Conservation (phyloP, 2,797 vertebrate genomes). For the Amblyopsis hoosieri region DNA sequence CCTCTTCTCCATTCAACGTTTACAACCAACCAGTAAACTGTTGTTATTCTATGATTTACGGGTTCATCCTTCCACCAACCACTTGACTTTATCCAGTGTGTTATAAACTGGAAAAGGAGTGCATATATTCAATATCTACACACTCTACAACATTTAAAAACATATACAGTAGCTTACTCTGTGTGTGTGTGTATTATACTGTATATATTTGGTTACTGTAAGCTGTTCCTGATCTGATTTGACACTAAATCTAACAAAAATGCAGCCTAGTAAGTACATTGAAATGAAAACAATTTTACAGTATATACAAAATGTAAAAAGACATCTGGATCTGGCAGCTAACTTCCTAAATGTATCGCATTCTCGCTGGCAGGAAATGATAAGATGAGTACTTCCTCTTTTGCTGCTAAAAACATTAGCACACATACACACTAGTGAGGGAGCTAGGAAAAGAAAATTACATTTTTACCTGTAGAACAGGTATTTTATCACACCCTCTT, state of each 20-base stretch:
- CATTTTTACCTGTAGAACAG: constrained; percentile 37
- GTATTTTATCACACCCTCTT: constrained; percentile 39
- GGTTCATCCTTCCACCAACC: no score
- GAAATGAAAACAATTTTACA: background rate
- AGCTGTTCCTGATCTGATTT: background rate
- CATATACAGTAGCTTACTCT: no score
- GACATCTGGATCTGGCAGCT: constrained; percentile 16
- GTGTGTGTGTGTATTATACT: no score
- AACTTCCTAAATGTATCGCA: background rate
- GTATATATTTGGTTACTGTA: no score
- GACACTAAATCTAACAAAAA: background rate
- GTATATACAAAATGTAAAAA: constrained; percentile 12
- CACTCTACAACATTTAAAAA: no score
- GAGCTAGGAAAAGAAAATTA: background rate
- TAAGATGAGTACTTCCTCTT: constrained; percentile 35
- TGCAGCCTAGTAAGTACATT: background rate
- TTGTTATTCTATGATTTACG: no score
- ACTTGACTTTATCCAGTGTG: no score
- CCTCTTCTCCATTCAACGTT: no score
- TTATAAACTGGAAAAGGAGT: no score
- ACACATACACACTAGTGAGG: background rate
- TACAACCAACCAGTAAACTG: no score
- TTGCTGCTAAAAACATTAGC: constrained; percentile 31
- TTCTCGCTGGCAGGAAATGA: constrained; percentile 29
- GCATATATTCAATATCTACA: no score